These are phyloP conservation scores for Chloroclystis v-ata DNA, from an alignment of 2,888 invertebrate species.

Conservation along the genomic window DNA sequence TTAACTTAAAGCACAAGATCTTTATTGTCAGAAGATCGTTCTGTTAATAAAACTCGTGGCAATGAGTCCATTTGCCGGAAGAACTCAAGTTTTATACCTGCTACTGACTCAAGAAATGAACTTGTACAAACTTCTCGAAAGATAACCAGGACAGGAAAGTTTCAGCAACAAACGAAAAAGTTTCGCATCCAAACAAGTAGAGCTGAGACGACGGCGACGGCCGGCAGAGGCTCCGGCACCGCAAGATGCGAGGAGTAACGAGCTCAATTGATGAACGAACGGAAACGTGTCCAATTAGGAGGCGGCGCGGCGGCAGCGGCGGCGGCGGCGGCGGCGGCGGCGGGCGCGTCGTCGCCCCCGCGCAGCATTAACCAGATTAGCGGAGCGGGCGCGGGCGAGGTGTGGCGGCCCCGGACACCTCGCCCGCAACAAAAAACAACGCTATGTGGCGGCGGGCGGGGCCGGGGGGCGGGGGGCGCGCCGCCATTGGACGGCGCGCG, in stretches of 20 bases:
- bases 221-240: constrained; percentile 39
- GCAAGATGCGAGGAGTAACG: constrained; percentile 67
- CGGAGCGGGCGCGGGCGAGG: constrained; percentile 64
- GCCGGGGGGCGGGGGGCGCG: constrained; percentile 58
- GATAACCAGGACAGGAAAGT: constrained; percentile 27
- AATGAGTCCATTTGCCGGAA: constrained; percentile 1
- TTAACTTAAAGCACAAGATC: not conserved
- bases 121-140: constrained; percentile 24
- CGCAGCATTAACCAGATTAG: constrained; percentile 71
- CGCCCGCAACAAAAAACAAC: constrained; percentile 73
- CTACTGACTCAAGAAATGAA: constrained; percentile 16
- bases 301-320: constrained; percentile 65
- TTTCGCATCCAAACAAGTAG: constrained; percentile 28
- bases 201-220: constrained; percentile 16
- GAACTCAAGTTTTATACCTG: constrained; percentile 10
- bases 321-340: constrained; percentile 49
- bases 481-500: constrained; percentile 58
- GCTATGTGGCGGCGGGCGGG: constrained; percentile 58
- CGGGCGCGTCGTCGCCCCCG: constrained; percentile 56
- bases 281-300: constrained; percentile 78
- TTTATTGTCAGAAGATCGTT: not conserved
- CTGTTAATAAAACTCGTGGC: not conserved
- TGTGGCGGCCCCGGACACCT: constrained; percentile 69
- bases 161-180: constrained; percentile 28
- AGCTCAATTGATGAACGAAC: constrained; percentile 76